A percentile compares a stretch with the other conserved stretches of the same genome.
These are phyloP conservation scores for Myiopsitta monachus DNA, from an alignment of 2,113 vertebrate genomes.

Conservation along the genomic window DNA sequence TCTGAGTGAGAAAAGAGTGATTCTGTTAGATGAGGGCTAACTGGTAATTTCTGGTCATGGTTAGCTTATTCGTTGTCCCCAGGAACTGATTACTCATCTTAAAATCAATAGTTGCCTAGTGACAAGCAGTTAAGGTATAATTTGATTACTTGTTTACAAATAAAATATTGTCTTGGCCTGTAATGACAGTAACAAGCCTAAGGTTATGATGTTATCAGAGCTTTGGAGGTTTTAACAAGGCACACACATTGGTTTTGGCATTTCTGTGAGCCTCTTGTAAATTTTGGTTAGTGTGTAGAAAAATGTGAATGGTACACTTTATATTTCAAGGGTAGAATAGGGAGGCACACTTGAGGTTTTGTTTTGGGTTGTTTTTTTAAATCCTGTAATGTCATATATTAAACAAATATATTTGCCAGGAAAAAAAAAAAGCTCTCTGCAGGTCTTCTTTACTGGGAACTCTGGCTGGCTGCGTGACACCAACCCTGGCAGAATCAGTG, in stretches of 20 bases:
- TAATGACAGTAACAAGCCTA: background rate
- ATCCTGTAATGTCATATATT: background rate
- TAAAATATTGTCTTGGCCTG: background rate
- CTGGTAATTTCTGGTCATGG: background rate
- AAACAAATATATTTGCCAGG: background rate
- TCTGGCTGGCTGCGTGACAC: background rate
- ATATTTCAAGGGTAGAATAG: background rate
- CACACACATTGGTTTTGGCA: fast-evolving
- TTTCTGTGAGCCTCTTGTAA: background rate
- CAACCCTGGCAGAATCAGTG: background rate
- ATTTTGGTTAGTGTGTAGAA: background rate
- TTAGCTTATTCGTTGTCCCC: background rate
- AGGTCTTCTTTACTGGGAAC: background rate
- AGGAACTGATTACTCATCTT: background rate
- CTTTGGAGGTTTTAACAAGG: background rate
- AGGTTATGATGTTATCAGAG: background rate
- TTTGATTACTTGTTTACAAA: background rate
- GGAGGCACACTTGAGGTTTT: background rate
- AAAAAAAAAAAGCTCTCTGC: background rate
- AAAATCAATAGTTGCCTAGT: background rate
- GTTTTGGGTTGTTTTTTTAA: background rate
- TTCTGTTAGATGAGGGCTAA: background rate
- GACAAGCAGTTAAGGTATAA: background rate
- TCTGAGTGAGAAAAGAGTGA: background rate
- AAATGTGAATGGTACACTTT: background rate